Percentiles rank a stretch among this genome's conserved stretches.
These are phyloP conservation scores for Steatocranus sp. DNA, from an alignment of 2,797 vertebrate species.

Conservation along the genomic window DNA sequence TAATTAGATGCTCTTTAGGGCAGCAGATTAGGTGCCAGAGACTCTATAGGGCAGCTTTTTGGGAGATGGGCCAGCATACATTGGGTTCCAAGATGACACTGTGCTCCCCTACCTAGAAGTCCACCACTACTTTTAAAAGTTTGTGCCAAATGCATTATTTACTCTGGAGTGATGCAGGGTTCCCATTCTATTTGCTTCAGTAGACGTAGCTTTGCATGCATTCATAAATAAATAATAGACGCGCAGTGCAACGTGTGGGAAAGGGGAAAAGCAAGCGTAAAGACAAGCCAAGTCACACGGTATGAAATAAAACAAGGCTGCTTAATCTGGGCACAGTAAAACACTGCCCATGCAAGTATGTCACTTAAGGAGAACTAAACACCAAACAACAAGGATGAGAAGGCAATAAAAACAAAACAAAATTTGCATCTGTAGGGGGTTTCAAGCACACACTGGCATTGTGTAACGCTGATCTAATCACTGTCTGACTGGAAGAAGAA, in stretches of 20 bases:
- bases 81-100: background rate
- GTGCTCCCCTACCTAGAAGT: slow-evolving; percentile 14
- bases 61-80: slow-evolving; percentile 21
- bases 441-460: slow-evolving; percentile 36
- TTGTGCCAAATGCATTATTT: slow-evolving; percentile 76
- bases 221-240: slow-evolving; percentile 80
- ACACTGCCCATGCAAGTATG: slow-evolving; percentile 35
- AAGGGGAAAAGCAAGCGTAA: slow-evolving; percentile 34
- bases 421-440: slow-evolving; percentile 45
- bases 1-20: slow-evolving; percentile 55
- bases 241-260: slow-evolving; percentile 47
- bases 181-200: slow-evolving; percentile 69
- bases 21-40: slow-evolving; percentile 19
- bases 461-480: slow-evolving; percentile 48
- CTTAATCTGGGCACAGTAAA: slow-evolving; percentile 50
- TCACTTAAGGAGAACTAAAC: slow-evolving; percentile 52
- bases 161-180: slow-evolving; percentile 64
- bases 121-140: slow-evolving; percentile 49
- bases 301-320: slow-evolving; percentile 45
- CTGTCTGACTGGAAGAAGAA: slow-evolving; percentile 27
- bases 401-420: slow-evolving; percentile 34
- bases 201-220: slow-evolving; percentile 73
- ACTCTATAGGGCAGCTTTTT: slow-evolving; percentile 36
- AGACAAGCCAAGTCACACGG: slow-evolving; percentile 44
- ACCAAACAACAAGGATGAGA: slow-evolving; percentile 15